Base-by-base conservation (phyloP, 2,113 vertebrate species). In the Romanogobio albipinnatus region DNA sequence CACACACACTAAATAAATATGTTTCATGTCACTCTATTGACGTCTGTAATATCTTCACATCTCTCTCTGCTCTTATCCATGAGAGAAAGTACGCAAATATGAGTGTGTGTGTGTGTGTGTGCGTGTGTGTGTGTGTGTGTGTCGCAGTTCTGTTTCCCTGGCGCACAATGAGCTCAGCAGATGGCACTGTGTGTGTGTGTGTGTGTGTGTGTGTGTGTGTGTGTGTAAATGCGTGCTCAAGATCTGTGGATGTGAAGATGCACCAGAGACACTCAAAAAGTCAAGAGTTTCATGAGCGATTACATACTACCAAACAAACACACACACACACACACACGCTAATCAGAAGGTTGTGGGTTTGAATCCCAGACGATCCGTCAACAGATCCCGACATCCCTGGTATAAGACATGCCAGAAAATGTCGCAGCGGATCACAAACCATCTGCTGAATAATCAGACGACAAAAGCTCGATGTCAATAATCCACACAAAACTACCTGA, bases 391-490 rank as follows among this genome's bases (percentile, higher is more conserved):
- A 53, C 19, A 22, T 61, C n/a, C 10, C 22, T 26, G 59, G 17
- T 43, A 11, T 43, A 17, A 76, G 24, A 29, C 24, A 9, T 76
- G 74, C 74, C 49, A 77, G 76, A n/a, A 59, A 59, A 77, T 77
- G 76, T 58, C 53, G 39, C 19, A 8, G 51, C 10, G 53, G 76
- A 77, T 77, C 76, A 39, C 13, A 56, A 77, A 77, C 19, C 53
- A 59, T 59, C 76, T 77, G 75, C 29, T 77, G 26, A n/a, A 77
- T 39, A 59, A 77, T 58, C 75, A 77, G 70, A 43, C 66, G 33
- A 76, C 74, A 56, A 10, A 49, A 53, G 74, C 74, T 51, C 22
- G 15, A 36, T 29, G 19, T 33, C 51, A 58, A 36, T 36, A 71
- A 29, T 66, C 51, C 75, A 86, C 45, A 76, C 58, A 43, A 73